A percentile compares a stretch with the other conserved stretches of the same genome.
phyloP scores from a whole-genome alignment of 2,888 invertebrate genomes.

The Andricus curvator region DNA sequence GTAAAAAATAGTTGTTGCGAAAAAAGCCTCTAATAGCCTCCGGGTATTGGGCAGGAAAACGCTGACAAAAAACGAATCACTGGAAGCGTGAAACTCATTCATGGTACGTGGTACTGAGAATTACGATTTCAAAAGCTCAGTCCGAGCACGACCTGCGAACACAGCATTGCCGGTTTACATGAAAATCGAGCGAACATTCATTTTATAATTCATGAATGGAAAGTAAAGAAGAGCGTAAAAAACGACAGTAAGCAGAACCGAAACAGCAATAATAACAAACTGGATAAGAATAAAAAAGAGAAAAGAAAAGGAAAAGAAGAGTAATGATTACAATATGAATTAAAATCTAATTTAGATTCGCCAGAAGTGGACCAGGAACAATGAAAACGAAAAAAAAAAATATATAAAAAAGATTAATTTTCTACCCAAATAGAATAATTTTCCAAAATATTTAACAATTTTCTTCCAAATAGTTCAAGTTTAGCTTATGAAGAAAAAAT shows the following conservation, averaged over 20 bases:
- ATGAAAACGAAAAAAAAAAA: no score
- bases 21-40: constrained; percentile 8
- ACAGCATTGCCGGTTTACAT: constrained; percentile 1
- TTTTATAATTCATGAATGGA: neutral
- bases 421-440: no score
- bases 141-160: constrained; percentile 20
- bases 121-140: constrained; percentile 26
- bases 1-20: constrained; percentile 12
- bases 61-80: constrained; percentile 26
- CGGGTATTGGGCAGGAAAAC: constrained; percentile 2
- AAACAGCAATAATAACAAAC: neutral
- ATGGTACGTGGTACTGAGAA: neutral
- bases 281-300: no score
- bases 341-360: no score
- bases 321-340: no score
- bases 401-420: no score
- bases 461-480: no score
- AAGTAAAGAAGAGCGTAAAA: neutral
- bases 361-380: no score
- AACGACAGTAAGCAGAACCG: neutral
- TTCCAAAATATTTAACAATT: no score
- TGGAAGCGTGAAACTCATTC: constrained; percentile 24
- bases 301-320: no score
- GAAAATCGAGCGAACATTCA: neutral
- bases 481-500: no score